Percentiles rank a stretch among this genome's conserved stretches.
These are phyloP conservation scores for Pangasius larnaudii DNA, from an alignment of 2,797 vertebrate species.

Conservation along the genomic window DNA sequence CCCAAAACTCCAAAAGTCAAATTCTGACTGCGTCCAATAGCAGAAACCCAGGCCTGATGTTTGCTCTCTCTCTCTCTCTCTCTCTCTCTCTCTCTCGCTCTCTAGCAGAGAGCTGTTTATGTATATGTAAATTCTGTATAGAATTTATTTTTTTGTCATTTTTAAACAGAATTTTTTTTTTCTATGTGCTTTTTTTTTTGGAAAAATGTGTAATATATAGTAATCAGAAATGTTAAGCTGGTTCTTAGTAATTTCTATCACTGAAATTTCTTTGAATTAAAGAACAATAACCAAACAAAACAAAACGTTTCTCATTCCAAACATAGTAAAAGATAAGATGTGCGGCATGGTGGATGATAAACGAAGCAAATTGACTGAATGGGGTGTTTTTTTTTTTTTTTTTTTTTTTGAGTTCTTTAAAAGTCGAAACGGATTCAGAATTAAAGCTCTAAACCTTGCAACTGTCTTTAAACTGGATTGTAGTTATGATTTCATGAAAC, in stretches of 20 bases:
- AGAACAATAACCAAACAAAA: constrained; percentile 54
- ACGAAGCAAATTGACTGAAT: background rate
- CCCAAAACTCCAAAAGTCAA: background rate
- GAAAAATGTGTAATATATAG: constrained; percentile 93
- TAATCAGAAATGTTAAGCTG: constrained; percentile 90
- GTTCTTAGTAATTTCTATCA: constrained; percentile 95
- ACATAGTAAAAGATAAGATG: background rate
- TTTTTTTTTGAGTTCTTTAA: background rate
- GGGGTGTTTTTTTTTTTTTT: no score
- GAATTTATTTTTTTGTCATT: constrained; percentile 81
- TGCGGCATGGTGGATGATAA: background rate
- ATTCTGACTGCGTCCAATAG: constrained; percentile 73
- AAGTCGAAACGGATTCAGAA: background rate
- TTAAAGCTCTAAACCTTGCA: background rate
- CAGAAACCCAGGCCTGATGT: constrained; percentile 85
- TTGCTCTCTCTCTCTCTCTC: constrained; percentile 71
- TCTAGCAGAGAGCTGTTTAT: constrained; percentile 69
- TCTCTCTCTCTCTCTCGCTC: constrained; percentile 68
- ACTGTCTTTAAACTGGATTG: background rate
- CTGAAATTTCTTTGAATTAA: constrained; percentile 78
- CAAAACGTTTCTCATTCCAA: background rate
- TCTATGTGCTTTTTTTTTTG: constrained; percentile 66
- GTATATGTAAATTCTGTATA: constrained; percentile 89
- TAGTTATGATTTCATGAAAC: background rate
- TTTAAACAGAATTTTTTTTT: constrained; percentile 74